Conservation (phyloP, 2,888 invertebrate genomes). For the Acronicta psi region DNA sequence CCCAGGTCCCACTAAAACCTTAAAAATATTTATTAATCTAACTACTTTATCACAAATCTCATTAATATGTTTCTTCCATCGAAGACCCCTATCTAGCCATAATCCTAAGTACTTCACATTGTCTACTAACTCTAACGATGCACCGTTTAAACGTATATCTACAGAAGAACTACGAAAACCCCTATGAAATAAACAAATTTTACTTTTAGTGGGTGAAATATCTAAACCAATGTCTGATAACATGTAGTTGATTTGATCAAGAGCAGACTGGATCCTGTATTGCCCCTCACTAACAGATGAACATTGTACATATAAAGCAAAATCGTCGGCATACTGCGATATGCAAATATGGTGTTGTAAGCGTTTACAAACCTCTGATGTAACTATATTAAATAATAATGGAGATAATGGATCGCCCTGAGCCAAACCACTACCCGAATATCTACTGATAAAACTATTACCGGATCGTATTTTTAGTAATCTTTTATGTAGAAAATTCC, state of each 20-base stretch:
- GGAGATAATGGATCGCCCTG: slow-evolving; percentile 8
- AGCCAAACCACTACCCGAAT: neutral
- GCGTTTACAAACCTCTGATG: slow-evolving; percentile 1
- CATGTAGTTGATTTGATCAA: slow-evolving; percentile 1
- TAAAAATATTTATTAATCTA: slow-evolving; percentile 4
- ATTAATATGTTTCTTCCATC: slow-evolving; percentile 9
- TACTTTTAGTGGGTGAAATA: slow-evolving; percentile 9
- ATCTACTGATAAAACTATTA: neutral
- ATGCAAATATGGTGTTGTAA: slow-evolving; percentile 1
- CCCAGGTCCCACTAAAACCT: slow-evolving; percentile 1
- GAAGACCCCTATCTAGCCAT: slow-evolving; percentile 1
- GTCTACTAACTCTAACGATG: neutral
- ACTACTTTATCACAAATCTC: neutral
- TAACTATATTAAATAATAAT: slow-evolving; percentile 12
- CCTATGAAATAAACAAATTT: slow-evolving; percentile 13
- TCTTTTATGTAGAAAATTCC: slow-evolving; percentile 10
- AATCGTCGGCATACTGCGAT: slow-evolving; percentile 12
- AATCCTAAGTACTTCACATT: slow-evolving; percentile 3
- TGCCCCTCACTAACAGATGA: slow-evolving; percentile 7
- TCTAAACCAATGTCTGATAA: slow-evolving; percentile 1
- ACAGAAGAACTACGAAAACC: neutral
- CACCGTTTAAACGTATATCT: neutral
- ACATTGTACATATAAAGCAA: neutral
- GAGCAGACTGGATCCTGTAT: neutral
- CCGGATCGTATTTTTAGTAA: slow-evolving; percentile 5